phyloP scores from a whole-genome alignment of 2,797 vertebrate species.

The Esox lucius region DNA sequence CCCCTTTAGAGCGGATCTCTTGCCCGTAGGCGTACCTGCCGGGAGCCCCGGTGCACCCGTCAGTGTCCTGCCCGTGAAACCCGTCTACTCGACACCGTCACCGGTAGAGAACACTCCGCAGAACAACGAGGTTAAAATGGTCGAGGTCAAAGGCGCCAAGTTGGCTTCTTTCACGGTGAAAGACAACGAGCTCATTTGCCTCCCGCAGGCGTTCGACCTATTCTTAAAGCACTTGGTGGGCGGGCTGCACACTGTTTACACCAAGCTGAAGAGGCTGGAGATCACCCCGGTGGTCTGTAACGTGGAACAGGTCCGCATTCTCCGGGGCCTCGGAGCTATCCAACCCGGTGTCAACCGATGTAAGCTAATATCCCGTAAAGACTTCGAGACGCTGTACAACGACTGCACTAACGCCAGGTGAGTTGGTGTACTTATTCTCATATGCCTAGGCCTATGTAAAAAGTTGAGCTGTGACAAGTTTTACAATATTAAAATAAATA shows the following conservation, averaged over 20 bases:
- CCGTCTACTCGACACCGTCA: slow-evolving; percentile 94
- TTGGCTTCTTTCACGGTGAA: slow-evolving; percentile 87
- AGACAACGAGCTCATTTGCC: slow-evolving; percentile 86
- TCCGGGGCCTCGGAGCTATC: slow-evolving; percentile 86
- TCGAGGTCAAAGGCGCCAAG: slow-evolving; percentile 89
- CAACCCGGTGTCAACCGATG: slow-evolving; percentile 89
- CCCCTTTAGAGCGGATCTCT: slow-evolving; percentile 83
- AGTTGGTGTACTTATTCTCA: slow-evolving; percentile 20
- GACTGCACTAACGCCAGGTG: slow-evolving; percentile 90
- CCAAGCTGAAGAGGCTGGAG: slow-evolving; percentile 88
- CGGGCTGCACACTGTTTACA: slow-evolving; percentile 88
- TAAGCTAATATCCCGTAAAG: slow-evolving; percentile 87
- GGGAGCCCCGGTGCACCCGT: slow-evolving; percentile 64
- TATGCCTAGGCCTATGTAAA: not conserved
- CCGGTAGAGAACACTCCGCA: slow-evolving; percentile 97
- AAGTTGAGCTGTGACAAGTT: not conserved
- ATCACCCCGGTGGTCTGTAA: slow-evolving; percentile 88
- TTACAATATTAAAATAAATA: not conserved
- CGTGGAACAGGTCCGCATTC: slow-evolving; percentile 87
- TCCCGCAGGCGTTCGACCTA: slow-evolving; percentile 88
- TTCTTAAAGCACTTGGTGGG: slow-evolving; percentile 90
- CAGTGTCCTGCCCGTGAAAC: slow-evolving; percentile 75
- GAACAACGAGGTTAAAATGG: slow-evolving; percentile 98
- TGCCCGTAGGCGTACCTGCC: slow-evolving; percentile 46
- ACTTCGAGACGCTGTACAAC: slow-evolving; percentile 87